These are phyloP conservation scores for Sepiola atlantica DNA, from an alignment of 2,888 invertebrate genomes.

Conservation along the genomic window DNA sequence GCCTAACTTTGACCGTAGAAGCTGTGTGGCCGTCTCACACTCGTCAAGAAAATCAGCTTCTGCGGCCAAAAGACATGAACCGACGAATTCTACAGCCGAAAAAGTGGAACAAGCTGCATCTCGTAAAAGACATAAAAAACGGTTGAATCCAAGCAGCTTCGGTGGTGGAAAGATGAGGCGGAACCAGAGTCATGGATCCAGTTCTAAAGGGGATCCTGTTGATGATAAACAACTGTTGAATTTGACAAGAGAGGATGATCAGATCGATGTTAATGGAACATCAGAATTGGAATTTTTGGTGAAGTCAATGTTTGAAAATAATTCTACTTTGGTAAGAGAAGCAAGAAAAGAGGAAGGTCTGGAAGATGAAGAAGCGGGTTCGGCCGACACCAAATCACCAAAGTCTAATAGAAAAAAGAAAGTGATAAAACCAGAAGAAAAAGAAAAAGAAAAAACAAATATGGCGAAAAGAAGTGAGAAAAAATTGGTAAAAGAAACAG, in stretches of 20 bases:
- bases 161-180: not conserved
- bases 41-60: not conserved
- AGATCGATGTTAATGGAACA: not conserved
- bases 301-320: not conserved
- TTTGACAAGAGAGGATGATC: not conserved
- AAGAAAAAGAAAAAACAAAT: not conserved
- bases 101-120: not conserved
- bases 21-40: not conserved
- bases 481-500: not conserved
- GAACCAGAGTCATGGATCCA: not conserved
- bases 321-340: not conserved
- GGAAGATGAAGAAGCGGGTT: not conserved
- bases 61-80: not conserved
- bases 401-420: not conserved
- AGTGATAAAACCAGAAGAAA: not conserved
- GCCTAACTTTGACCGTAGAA: not conserved
- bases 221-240: not conserved
- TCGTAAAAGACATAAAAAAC: not conserved
- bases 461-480: not conserved
- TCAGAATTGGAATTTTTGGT: not conserved
- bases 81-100: slow-evolving; percentile 39
- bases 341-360: not conserved
- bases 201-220: not conserved
- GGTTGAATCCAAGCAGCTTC: not conserved
- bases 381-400: not conserved